These are phyloP conservation scores for Parazoanthus darwini DNA, from an alignment of 92 coral and sea anemone genomes.

Conservation along the genomic window DNA sequence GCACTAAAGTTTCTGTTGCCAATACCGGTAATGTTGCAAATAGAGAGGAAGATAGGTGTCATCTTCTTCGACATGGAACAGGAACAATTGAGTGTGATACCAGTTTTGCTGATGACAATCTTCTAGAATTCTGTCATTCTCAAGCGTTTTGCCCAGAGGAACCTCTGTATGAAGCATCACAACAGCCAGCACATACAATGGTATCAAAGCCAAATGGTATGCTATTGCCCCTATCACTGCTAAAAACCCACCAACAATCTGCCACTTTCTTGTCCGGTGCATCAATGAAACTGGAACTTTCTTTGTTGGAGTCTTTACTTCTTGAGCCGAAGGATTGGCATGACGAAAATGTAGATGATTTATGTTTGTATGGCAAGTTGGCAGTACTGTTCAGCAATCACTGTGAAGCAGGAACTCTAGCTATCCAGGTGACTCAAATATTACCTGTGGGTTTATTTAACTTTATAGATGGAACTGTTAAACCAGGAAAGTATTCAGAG, in stretches of 20 bases:
- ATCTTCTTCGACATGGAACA: no score
- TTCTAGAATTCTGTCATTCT: neutral
- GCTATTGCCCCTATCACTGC: neutral
- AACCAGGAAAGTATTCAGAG: constrained; percentile 7
- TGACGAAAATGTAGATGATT: neutral
- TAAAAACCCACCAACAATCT: neutral
- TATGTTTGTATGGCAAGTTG: constrained; percentile 11
- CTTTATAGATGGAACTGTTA: constrained; percentile 32
- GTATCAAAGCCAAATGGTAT: neutral
- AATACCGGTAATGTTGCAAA: neutral
- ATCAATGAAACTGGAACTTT: constrained; percentile 13
- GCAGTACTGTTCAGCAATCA: constrained; percentile 11
- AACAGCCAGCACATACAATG: neutral
- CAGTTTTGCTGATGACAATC: neutral
- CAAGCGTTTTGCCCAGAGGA: neutral
- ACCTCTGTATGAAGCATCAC: neutral
- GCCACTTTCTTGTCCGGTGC: neutral
- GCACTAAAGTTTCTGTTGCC: neutral
- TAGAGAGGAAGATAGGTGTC: neutral
- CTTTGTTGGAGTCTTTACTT: constrained; percentile 27
- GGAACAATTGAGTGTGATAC: neutral
- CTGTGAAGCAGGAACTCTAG: neutral
- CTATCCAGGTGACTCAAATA: neutral
- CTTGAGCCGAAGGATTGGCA: neutral
- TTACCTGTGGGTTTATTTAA: constrained; percentile 12